A percentile compares a stretch with the other conserved stretches of the same genome.
These are phyloP conservation scores for Diaperis boleti DNA, from an alignment of 2,888 invertebrate genomes.

Conservation along the genomic window DNA sequence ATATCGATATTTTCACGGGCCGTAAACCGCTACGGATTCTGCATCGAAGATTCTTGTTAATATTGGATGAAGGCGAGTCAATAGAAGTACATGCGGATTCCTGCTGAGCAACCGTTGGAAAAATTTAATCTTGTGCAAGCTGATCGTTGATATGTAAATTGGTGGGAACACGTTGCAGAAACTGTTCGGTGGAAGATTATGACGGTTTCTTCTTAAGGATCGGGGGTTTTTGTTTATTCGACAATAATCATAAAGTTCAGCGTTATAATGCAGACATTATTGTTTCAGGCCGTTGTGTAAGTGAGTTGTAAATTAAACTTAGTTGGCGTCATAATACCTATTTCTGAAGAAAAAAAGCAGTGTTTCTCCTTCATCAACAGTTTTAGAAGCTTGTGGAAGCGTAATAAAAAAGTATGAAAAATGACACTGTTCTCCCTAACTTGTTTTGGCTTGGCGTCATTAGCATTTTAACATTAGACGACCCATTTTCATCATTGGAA, in stretches of 20 bases:
- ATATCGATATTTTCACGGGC: constrained; percentile 8
- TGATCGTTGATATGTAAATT: constrained; percentile 19
- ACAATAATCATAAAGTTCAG: neutral
- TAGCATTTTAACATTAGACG: too few relatives aligned
- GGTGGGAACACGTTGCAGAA: constrained; percentile 16
- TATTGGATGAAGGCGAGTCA: neutral
- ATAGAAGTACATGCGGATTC: constrained; percentile 2
- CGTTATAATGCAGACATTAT: too few relatives aligned
- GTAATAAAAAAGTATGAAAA: too few relatives aligned
- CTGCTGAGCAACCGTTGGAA: constrained; percentile 3
- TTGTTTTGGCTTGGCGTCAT: too few relatives aligned
- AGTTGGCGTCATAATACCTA: too few relatives aligned
- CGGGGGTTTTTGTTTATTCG: neutral
- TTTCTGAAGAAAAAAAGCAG: too few relatives aligned
- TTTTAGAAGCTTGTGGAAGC: too few relatives aligned
- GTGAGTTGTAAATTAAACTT: too few relatives aligned
- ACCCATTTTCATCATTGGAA: too few relatives aligned
- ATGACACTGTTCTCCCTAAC: too few relatives aligned
- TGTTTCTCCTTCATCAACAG: too few relatives aligned
- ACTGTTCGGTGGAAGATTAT: constrained; percentile 3
- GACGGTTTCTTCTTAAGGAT: constrained; percentile 2
- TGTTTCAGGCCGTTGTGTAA: too few relatives aligned
- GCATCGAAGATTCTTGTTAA: constrained; percentile 8
- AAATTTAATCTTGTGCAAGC: constrained; percentile 13
- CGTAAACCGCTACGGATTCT: neutral